Percentiles rank a stretch among this genome's conserved stretches.
These are phyloP conservation scores for Agrilus planipennis DNA, from an alignment of 1,140 invertebrate species.

Conservation along the genomic window DNA sequence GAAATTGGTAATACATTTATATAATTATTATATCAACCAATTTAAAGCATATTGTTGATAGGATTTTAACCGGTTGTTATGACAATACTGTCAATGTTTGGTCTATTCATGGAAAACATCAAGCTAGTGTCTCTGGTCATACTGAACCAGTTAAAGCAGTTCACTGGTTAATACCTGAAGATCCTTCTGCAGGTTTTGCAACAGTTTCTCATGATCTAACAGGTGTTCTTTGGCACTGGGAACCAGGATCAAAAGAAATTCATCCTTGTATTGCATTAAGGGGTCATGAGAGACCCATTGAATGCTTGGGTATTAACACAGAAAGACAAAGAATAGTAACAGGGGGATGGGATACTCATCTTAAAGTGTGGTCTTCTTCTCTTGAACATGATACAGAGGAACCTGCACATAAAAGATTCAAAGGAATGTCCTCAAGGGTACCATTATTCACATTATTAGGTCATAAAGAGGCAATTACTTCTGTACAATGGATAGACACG, in stretches of 20 bases:
- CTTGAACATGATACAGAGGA: slow-evolving; percentile 33
- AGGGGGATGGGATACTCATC: slow-evolving; percentile 80
- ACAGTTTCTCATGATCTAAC: slow-evolving; percentile 89
- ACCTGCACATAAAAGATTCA: slow-evolving; percentile 38
- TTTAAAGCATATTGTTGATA: slow-evolving; percentile 28
- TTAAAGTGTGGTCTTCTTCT: slow-evolving; percentile 65
- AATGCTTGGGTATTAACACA: slow-evolving; percentile 65
- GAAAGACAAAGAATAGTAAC: slow-evolving; percentile 64
- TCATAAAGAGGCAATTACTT: slow-evolving; percentile 82
- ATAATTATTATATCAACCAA: neutral
- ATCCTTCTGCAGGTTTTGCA: slow-evolving; percentile 55
- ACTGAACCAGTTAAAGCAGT: slow-evolving; percentile 64
- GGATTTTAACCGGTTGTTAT: slow-evolving; percentile 90
- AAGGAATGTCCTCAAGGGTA: slow-evolving; percentile 42
- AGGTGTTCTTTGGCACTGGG: slow-evolving; percentile 83
- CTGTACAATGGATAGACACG: slow-evolving; percentile 68
- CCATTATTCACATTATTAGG: slow-evolving; percentile 82
- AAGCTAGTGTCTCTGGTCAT: slow-evolving; percentile 76
- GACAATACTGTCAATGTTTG: slow-evolving; percentile 87
- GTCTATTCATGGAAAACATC: slow-evolving; percentile 72
- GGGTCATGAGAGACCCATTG: slow-evolving; percentile 81
- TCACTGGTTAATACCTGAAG: slow-evolving; percentile 63
- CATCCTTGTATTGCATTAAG: slow-evolving; percentile 69
- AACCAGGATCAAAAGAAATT: slow-evolving; percentile 59
- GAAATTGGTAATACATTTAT: slow-evolving; percentile 47